Conservation (phyloP, 2,888 invertebrate genomes). For the Aphidoletes aphidimyza region DNA sequence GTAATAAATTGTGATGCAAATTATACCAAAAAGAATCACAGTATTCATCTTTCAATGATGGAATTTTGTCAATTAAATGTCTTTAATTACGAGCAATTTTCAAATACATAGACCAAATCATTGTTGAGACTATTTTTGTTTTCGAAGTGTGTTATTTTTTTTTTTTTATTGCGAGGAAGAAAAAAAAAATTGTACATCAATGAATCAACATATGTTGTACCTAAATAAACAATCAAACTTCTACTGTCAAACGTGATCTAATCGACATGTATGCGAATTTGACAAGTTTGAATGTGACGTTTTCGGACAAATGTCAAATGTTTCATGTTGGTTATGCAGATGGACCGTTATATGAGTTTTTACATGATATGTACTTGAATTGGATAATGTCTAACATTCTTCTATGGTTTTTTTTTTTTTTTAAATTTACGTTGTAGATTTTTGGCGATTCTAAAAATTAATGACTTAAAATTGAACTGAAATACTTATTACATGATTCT, state of each 20-base stretch:
- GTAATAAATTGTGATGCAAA: constrained; percentile 69
- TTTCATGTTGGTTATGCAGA: no score
- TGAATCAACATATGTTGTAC: constrained; percentile 6
- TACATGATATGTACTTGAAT: no score
- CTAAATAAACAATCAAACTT: constrained; percentile 43
- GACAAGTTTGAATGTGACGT: not conserved
- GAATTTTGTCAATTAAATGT: not conserved
- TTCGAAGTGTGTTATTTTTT: not conserved
- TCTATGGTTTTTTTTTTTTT: no score
- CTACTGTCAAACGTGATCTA: constrained; percentile 27
- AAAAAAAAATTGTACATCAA: not conserved
- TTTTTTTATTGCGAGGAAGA: not conserved
- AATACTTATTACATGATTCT: no score
- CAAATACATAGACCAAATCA: not conserved
- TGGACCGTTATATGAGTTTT: no score
- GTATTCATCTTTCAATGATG: constrained; percentile 64
- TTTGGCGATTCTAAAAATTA: no score
- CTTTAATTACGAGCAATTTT: not conserved
- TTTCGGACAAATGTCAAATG: not conserved
- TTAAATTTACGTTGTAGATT: no score
- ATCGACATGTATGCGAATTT: not conserved
- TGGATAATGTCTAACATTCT: no score
- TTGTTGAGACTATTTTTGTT: not conserved
- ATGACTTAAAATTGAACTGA: no score
- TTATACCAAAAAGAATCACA: constrained; percentile 63